Evolutionary conservation across 1,140 invertebrate genomes (phyloP).

Genomic region (Neotoxoptera formosana): DNA sequence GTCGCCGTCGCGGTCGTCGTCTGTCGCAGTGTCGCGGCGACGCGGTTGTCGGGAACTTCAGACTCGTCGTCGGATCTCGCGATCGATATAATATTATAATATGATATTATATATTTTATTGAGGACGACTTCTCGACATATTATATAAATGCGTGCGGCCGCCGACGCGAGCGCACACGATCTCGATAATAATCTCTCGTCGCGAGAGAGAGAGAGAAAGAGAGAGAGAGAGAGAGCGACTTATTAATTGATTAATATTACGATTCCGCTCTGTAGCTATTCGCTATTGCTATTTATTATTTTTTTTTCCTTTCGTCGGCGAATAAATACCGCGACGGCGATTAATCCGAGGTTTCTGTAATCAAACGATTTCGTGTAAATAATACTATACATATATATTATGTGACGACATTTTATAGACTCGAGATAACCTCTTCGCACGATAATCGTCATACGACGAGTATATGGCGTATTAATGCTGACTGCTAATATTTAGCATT

Average conservation of each 20-base stretch:
- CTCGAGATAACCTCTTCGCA: not conserved
- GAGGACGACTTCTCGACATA: not conserved
- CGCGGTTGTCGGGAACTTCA: not conserved
- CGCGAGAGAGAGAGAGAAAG: not conserved
- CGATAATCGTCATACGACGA: no score
- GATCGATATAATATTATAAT: no score
- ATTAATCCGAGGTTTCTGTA: not conserved
- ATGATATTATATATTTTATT: not conserved
- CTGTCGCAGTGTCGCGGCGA: no score
- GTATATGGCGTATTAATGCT: no score
- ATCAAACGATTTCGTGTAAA: not conserved
- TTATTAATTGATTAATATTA: constrained; percentile 14
- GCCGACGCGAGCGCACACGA: not conserved
- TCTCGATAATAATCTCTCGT: not conserved
- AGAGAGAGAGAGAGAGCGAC: not conserved
- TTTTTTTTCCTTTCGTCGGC: not conserved
- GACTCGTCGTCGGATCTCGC: not conserved
- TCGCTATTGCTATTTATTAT: not conserved
- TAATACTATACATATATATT: no score
- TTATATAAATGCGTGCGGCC: not conserved
- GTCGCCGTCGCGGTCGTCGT: not conserved
- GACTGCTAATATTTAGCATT: no score
- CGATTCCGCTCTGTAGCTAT: not conserved
- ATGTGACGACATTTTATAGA: not conserved
- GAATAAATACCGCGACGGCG: not conserved